phyloP scores from a whole-genome alignment of 2,797 vertebrate species.

The Gila robusta region DNA sequence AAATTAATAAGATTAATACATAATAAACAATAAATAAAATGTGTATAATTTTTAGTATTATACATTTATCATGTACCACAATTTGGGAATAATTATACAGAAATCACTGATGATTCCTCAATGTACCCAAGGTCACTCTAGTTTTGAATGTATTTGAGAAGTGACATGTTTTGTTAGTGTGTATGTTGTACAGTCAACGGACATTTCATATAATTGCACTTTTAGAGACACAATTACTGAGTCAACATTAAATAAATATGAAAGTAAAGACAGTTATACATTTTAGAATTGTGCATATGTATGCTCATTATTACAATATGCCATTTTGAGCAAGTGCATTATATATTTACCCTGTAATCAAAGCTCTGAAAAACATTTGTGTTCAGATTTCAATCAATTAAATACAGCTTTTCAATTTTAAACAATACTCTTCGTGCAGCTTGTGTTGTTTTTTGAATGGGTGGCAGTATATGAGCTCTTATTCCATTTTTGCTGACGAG shows the following conservation, averaged over 20 bases:
- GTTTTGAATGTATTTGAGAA: not conserved
- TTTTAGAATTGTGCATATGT: not conserved
- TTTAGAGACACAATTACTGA: not conserved
- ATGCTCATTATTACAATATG: conserved; percentile 7
- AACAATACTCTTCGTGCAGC: not conserved
- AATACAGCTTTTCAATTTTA: not conserved
- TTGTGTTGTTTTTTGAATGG: not conserved
- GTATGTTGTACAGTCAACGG: not conserved
- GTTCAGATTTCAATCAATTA: not conserved
- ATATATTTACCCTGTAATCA: conserved; percentile 56
- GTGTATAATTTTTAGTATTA: not conserved
- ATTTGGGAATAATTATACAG: not conserved
- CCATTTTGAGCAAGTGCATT: conserved; percentile 4
- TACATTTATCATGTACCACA: not conserved
- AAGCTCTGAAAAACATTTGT: conserved; percentile 45
- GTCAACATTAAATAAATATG: not conserved
- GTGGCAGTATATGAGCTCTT: not conserved
- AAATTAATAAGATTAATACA: not conserved
- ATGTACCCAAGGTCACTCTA: not conserved
- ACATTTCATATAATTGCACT: not conserved
- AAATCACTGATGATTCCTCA: not conserved
- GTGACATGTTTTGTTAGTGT: not conserved
- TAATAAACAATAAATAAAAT: not conserved
- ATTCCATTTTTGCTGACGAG: not conserved
- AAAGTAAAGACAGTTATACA: not conserved